Evolutionary conservation across 37 sponge, comb jelly and placozoan species (phyloP).

Genomic region (Aphrocallistes beatrix): DNA sequence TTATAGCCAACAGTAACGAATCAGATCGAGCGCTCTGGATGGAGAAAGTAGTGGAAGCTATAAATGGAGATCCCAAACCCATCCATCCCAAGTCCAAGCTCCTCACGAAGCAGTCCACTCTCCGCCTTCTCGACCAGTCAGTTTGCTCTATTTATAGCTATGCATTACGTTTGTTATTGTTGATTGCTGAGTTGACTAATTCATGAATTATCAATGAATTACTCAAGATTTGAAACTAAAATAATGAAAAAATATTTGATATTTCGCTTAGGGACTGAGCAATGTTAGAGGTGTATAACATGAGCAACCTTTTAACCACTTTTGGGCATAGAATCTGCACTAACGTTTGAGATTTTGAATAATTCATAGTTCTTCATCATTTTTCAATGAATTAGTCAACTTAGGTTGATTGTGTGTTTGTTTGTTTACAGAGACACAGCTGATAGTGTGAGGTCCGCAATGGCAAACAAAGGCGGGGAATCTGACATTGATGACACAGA

Average conservation of each 20-base stretch:
- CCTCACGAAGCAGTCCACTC: not conserved
- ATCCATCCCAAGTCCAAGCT: not conserved
- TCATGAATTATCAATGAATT: too few species aligned
- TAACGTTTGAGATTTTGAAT: too few species aligned
- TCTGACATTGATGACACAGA: constrained; percentile 19
- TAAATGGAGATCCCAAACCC: not conserved
- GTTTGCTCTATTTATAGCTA: not conserved
- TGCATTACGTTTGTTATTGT: too few species aligned
- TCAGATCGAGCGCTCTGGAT: not conserved
- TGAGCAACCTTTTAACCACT: too few species aligned
- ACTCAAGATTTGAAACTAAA: too few species aligned
- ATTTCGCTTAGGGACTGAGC: too few species aligned
- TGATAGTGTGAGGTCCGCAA: not conserved
- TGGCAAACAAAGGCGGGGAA: not conserved
- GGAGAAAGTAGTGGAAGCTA: not conserved
- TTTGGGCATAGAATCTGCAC: too few species aligned
- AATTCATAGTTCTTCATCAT: not conserved
- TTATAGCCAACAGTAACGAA: not conserved
- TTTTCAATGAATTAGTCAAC: not conserved
- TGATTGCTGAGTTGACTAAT: too few species aligned
- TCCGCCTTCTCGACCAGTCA: not conserved
- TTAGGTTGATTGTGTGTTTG: not conserved
- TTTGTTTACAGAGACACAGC: constrained; percentile 4
- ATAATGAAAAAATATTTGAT: too few species aligned
- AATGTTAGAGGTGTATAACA: too few species aligned